Evolutionary conservation across 2,888 invertebrate genomes (phyloP).

Genomic region (Orchesellides sinensis): DNA sequence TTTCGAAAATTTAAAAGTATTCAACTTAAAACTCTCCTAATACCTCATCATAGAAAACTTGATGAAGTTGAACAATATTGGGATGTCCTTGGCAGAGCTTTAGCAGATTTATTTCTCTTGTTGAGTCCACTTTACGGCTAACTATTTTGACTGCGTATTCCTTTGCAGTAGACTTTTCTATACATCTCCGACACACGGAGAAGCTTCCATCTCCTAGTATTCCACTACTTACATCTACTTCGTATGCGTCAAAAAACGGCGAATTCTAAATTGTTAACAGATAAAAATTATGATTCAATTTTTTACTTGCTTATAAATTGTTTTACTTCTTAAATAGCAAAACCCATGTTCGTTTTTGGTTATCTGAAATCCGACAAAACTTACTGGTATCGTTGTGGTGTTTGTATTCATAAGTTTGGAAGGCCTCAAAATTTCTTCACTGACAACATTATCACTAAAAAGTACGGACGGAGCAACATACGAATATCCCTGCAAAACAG

Average conservation of each 20-base stretch:
- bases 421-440: constrained; percentile 83
- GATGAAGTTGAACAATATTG: constrained; percentile 89
- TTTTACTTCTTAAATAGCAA: too few relatives aligned
- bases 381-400: constrained; percentile 30
- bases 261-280: too few relatives aligned
- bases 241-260: constrained; percentile 90
- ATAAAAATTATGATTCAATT: neutral
- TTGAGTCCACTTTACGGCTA: constrained; percentile 82
- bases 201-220: constrained; percentile 93
- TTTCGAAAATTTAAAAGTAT: too few relatives aligned
- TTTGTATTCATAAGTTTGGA: constrained; percentile 72
- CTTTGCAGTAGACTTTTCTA: constrained; percentile 84
- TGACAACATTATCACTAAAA: constrained; percentile 87
- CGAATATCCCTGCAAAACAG: constrained; percentile 86
- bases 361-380: too few relatives aligned
- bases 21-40: neutral
- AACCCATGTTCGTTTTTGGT: too few relatives aligned
- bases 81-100: constrained; percentile 91
- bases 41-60: constrained; percentile 90
- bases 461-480: constrained; percentile 95
- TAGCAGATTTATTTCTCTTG: constrained; percentile 87
- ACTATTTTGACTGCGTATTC: constrained; percentile 94
- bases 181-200: constrained; percentile 90
- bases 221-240: constrained; percentile 82
- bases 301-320: neutral